Conservation (phyloP, 2,113 vertebrate genomes). For the Cettia cetti region DNA sequence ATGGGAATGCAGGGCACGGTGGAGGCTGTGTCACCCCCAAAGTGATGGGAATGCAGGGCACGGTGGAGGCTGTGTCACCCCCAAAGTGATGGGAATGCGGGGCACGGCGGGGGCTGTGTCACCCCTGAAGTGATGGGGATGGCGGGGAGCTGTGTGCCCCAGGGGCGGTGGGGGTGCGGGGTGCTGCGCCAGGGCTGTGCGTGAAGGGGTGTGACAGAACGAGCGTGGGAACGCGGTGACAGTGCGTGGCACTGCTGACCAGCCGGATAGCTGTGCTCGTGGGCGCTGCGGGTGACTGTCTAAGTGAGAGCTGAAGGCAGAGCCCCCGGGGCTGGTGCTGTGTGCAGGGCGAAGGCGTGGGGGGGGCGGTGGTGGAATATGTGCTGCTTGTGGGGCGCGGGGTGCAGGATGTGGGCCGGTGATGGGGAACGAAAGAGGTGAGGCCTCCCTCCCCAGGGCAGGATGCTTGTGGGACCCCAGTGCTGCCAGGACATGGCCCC, state of each 20-base stretch:
- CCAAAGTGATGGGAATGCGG: background rate
- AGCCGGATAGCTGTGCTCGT: background rate
- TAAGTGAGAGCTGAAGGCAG: background rate
- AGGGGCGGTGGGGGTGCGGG: background rate
- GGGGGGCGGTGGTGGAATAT: accelerated
- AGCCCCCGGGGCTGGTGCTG: background rate
- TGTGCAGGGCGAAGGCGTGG: accelerated
- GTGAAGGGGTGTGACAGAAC: background rate
- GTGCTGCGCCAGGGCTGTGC: background rate
- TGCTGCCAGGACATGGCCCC: background rate
- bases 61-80: background rate
- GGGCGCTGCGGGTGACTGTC: background rate
- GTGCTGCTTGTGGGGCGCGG: background rate
- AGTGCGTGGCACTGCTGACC: background rate
- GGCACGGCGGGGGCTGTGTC: too few relatives aligned
- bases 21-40: too few relatives aligned
- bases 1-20: background rate
- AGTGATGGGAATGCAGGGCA: background rate
- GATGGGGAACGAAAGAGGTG: background rate
- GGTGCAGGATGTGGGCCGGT: background rate
- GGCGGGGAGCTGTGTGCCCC: background rate
- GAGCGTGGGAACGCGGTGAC: background rate
- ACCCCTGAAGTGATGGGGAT: background rate
- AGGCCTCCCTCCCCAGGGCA: background rate
- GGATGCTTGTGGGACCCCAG: background rate